Percentiles rank a stretch among this genome's conserved stretches.
These are phyloP conservation scores for Drosophila neocordata DNA, from an alignment of 1,140 invertebrate species.

Conservation along the genomic window DNA sequence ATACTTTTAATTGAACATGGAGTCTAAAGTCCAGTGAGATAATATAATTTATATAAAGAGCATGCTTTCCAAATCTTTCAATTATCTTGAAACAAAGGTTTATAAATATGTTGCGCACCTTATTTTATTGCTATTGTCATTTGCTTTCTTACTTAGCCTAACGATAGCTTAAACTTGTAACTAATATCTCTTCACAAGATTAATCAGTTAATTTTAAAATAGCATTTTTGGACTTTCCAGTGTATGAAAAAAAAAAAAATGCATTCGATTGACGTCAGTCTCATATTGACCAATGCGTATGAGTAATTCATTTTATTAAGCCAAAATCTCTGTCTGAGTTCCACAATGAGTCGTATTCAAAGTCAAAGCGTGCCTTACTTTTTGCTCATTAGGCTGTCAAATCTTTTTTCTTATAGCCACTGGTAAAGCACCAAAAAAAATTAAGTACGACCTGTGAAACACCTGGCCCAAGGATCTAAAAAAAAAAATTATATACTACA, in stretches of 20 bases:
- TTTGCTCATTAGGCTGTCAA: slow-evolving; percentile 42
- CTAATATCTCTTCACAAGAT: background rate
- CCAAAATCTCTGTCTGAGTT: background rate
- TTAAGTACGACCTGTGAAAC: slow-evolving; percentile 18
- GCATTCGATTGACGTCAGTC: background rate
- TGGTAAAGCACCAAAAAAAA: slow-evolving; percentile 29
- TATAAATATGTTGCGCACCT: background rate
- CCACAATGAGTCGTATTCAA: background rate
- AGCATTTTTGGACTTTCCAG: background rate
- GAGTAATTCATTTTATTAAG: slow-evolving; percentile 1
- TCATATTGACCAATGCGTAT: background rate
- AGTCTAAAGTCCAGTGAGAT: too few relatives aligned
- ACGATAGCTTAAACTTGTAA: background rate
- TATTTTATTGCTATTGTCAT: background rate
- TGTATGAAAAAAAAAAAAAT: background rate
- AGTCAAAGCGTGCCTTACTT: background rate
- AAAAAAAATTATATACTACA: slow-evolving; percentile 10
- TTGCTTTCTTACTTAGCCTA: too few relatives aligned
- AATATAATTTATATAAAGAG: too few relatives aligned
- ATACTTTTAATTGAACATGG: too few relatives aligned
- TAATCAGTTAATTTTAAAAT: background rate
- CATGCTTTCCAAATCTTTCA: too few relatives aligned
- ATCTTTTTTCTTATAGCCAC: slow-evolving; percentile 25
- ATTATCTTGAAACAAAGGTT: too few relatives aligned
- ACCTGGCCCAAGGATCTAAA: slow-evolving; percentile 22